Percentiles rank a stretch among this genome's conserved stretches.
Conservation (phyloP, 2,113 vertebrate genomes). For the Dicrurus megarhynchus region DNA sequence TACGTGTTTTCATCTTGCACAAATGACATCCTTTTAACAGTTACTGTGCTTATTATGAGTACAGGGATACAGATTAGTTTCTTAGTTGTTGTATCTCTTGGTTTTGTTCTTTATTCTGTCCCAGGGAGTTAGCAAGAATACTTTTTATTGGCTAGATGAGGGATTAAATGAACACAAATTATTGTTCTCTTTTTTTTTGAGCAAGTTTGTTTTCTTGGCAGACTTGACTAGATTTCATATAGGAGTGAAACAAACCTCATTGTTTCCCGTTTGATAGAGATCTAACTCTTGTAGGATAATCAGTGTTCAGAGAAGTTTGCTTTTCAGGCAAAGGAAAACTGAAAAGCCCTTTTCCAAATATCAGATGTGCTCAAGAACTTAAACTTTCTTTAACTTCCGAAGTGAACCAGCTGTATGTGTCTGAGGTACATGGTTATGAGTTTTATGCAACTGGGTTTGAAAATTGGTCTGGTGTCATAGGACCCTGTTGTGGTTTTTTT, state of each 20-base stretch:
- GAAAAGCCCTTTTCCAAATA: background rate
- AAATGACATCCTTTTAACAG: background rate
- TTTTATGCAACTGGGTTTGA: background rate
- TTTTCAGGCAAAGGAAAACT: background rate
- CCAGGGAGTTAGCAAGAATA: background rate
- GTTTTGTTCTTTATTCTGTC: background rate
- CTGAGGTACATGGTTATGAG: background rate
- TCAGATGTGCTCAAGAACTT: background rate
- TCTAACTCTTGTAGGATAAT: background rate
- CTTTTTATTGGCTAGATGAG: background rate
- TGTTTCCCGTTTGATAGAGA: background rate
- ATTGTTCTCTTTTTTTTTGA: background rate
- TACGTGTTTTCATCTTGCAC: background rate
- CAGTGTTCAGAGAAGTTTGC: background rate
- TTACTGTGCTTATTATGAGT: background rate
- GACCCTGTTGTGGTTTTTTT: background rate
- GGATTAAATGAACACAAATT: background rate
- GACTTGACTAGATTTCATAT: background rate
- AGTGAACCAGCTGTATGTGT: rapidly evolving
- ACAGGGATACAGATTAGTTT: background rate
- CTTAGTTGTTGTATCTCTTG: background rate
- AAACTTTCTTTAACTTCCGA: background rate
- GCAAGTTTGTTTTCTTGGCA: background rate
- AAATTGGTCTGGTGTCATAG: background rate
- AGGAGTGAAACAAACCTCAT: background rate